Evolutionary conservation across 2,888 invertebrate genomes (phyloP).

Genomic region (Cacoxenus indagator): DNA sequence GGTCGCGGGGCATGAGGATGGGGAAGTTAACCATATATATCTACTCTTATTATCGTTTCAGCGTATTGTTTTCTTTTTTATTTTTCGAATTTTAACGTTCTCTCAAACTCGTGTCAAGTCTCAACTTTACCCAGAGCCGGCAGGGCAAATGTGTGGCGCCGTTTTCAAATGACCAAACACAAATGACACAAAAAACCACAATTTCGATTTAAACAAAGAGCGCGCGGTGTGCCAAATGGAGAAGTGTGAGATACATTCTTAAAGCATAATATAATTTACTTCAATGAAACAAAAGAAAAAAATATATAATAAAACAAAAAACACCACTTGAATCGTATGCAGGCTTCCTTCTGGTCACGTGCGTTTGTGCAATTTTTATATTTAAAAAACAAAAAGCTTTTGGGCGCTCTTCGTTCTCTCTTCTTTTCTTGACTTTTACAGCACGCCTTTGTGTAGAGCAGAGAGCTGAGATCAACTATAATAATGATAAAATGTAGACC

Average conservation of each 20-base stretch:
- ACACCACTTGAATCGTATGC: background rate
- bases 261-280: background rate
- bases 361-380: background rate
- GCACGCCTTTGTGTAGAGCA: background rate
- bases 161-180: background rate
- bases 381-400: background rate
- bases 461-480: background rate
- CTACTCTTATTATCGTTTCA: constrained; percentile 69
- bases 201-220: background rate
- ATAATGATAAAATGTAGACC: too few relatives aligned
- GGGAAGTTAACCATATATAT: constrained; percentile 55
- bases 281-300: background rate
- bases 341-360: background rate
- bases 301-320: background rate
- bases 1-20: background rate
- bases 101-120: constrained; percentile 26
- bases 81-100: constrained; percentile 55
- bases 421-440: background rate
- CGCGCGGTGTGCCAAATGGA: background rate
- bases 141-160: constrained; percentile 40
- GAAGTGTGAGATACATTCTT: background rate
- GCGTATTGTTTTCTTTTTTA: constrained; percentile 66
- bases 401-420: background rate
- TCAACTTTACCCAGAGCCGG: background rate
- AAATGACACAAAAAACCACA: too few relatives aligned